Conservation (phyloP, 53 echinoderm and acorn worm species). For the Zoroaster sp. region DNA sequence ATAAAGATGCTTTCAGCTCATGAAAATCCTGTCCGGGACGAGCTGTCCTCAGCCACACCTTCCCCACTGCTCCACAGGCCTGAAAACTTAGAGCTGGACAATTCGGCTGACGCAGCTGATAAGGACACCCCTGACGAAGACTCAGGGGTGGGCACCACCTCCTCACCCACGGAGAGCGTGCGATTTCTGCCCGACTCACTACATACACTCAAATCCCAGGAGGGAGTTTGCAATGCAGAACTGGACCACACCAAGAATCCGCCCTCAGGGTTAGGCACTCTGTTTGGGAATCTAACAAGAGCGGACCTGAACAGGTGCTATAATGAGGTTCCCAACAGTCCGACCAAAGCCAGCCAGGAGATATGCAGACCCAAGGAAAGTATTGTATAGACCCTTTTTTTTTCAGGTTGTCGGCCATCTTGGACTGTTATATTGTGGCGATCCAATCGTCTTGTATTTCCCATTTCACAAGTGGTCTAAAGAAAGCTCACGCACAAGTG, state of each 20-base stretch:
- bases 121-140: not conserved
- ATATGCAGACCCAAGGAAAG: conserved; percentile 32
- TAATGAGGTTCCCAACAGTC: conserved; percentile 40
- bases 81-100: not conserved
- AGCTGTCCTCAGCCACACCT: conserved; percentile 9
- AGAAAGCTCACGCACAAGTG: no score
- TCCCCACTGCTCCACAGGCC: conserved; percentile 7
- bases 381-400: conserved; percentile 9
- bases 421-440: not conserved
- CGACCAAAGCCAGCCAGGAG: not conserved
- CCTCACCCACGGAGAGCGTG: conserved; percentile 15
- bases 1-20: not conserved
- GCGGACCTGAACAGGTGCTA: conserved; percentile 1
- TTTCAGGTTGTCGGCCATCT: not conserved
- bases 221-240: not conserved
- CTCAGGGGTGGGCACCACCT: conserved; percentile 27
- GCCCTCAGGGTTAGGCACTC: not conserved
- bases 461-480: no score
- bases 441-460: not conserved
- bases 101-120: not conserved
- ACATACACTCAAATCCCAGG: not conserved
- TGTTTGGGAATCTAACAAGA: conserved; percentile 17
- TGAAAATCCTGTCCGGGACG: conserved; percentile 23
- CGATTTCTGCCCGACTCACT: not conserved
- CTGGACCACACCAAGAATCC: not conserved